These are phyloP conservation scores for Channa maculata DNA, from an alignment of 2,113 vertebrate species.

Conservation along the genomic window DNA sequence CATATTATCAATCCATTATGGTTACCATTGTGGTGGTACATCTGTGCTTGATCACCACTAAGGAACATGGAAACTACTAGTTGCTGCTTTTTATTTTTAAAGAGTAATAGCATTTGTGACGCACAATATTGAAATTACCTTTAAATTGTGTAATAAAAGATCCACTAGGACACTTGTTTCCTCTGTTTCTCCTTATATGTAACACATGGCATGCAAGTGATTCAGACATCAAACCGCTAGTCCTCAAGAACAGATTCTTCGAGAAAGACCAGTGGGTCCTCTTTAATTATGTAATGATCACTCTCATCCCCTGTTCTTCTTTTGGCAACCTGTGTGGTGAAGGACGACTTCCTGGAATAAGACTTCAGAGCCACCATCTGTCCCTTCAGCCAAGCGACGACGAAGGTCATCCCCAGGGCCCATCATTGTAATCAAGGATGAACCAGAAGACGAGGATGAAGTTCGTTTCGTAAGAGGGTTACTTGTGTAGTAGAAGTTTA, in stretches of 20 bases:
- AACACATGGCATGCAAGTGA: neutral
- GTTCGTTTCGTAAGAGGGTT: conserved; percentile 79
- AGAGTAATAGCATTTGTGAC: no score
- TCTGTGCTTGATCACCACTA: no score
- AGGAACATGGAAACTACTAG: no score
- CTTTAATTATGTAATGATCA: neutral
- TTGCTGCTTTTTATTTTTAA: no score
- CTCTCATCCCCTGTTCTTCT: neutral
- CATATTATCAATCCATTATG: no score
- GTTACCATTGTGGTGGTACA: no score
- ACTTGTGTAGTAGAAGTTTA: neutral
- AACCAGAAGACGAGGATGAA: conserved; percentile 85
- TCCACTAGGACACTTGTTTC: no score
- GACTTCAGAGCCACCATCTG: conserved; percentile 59
- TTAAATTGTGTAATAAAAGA: no score
- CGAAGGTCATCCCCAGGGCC: conserved; percentile 80
- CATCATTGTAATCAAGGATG: conserved; percentile 84
- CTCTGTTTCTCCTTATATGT: no score
- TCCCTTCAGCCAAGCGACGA: conserved; percentile 73
- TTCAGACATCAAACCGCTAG: neutral
- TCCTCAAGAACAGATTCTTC: neutral
- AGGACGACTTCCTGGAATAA: conserved; percentile 75
- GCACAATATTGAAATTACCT: neutral
- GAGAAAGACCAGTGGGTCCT: neutral
- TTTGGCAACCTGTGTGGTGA: conserved; percentile 1